These are phyloP conservation scores for Ophioninae sp. DNA, from an alignment of 2,888 invertebrate species.

Conservation along the genomic window DNA sequence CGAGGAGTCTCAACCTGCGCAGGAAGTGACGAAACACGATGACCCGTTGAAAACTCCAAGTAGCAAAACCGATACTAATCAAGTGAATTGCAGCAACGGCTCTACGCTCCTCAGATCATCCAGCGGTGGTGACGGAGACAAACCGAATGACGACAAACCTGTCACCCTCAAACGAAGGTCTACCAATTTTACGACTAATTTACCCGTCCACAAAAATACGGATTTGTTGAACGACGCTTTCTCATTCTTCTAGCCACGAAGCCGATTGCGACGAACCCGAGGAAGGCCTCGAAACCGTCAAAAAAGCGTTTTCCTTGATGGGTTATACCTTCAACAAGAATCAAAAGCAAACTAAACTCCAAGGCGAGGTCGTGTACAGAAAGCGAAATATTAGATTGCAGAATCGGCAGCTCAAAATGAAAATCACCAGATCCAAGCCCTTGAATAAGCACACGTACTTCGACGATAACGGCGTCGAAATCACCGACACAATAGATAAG, in stretches of 20 bases:
- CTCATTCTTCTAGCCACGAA: constrained; percentile 82
- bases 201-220: background rate
- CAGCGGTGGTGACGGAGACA: constrained; percentile 80
- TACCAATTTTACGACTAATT: background rate
- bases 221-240: background rate
- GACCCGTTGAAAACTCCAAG: constrained; percentile 34
- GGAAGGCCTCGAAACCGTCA: constrained; percentile 83
- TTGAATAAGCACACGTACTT: constrained; percentile 85
- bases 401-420: constrained; percentile 83
- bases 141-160: constrained; percentile 83
- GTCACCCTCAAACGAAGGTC: constrained; percentile 83
- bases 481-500: constrained; percentile 79
- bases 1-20: constrained; percentile 30
- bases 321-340: constrained; percentile 80
- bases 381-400: constrained; percentile 84
- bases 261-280: constrained; percentile 82
- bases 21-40: constrained; percentile 37
- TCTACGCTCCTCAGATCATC: constrained; percentile 45
- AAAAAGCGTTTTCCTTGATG: constrained; percentile 86
- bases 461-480: constrained; percentile 86
- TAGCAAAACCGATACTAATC: constrained; percentile 31
- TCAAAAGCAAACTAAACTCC: constrained; percentile 73
- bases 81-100: constrained; percentile 28
- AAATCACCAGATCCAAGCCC: constrained; percentile 79
- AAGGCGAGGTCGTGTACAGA: constrained; percentile 85